Evolutionary conservation across 2,113 vertebrate genomes (phyloP), one percentile per base, ranked within the genome.

Genomic region (Stigmatopora argus): DNA sequence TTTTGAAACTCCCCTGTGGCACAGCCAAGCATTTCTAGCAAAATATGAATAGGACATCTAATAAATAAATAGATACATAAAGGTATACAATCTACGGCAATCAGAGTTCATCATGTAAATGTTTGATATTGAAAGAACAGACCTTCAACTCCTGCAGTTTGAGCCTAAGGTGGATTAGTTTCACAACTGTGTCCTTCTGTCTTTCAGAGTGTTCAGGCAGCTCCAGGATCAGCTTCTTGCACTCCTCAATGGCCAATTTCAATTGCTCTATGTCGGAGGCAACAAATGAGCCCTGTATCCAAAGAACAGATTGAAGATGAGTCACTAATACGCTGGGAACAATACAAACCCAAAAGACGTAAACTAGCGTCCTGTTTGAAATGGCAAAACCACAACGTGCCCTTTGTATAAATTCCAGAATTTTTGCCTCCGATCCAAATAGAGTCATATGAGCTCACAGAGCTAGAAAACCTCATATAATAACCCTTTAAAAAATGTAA

Each of bases 111-210:
- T 59, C 13, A 72, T 19, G 41, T 41, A 19, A 3, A 15, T 34
- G 38, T 48, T 11, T 35, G 17, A 60, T 19, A 60, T 60, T 15
- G 11, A 23, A 19, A 65, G 44, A 13, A 38, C 76, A 9, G 62
- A 97, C 96, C 93, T 98, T 94, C 31, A 99, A 92, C 74, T 99
- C 95, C 84, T 98, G 96, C 6, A 98, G 91, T 84, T 98, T 98
- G 83, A 99, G 94, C 13, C 96, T 93, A 19, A 98, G 94, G 74
- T 97, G 96, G 61, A 98, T 96, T n/a, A 98, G 94, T 80, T 94
- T 90, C 31, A 96, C 93, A n/a, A 98, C 95, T 0, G 94, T 94
- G 0, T 98, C 96, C 77, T 97, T 97, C 86, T 98, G 96, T 82
- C 85, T 87, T 90, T 98, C 96, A 0, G 96, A 99, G 75, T 97